phyloP scores from a whole-genome alignment of 2,888 invertebrate genomes.

The Drosophila acutilabella region DNA sequence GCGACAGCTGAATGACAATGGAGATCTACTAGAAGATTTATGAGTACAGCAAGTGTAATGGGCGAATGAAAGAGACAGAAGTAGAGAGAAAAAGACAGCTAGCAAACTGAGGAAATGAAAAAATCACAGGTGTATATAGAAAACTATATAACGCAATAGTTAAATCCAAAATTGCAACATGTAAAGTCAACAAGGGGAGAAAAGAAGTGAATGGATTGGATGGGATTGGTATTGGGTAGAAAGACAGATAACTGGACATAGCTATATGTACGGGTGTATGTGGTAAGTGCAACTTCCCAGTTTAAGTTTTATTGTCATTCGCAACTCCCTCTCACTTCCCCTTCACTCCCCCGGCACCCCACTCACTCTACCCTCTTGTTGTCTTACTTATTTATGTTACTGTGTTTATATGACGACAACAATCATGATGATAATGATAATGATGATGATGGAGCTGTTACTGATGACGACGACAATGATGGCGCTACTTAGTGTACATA shows the following conservation, averaged over 20 bases:
- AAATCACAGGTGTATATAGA: constrained; percentile 52
- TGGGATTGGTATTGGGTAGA: not conserved
- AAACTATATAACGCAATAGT: constrained; percentile 51
- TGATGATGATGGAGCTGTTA: constrained; percentile 3
- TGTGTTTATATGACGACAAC: constrained; percentile 50
- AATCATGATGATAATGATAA: constrained; percentile 1
- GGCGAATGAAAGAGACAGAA: not conserved
- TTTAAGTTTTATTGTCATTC: constrained; percentile 5
- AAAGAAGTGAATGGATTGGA: not conserved
- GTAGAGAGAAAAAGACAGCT: not conserved
- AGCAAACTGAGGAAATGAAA: constrained; percentile 12
- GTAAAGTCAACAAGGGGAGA: constrained; percentile 7
- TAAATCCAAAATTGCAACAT: constrained; percentile 38
- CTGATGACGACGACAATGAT: constrained; percentile 32
- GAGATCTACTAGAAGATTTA: constrained; percentile 34
- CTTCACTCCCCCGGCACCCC: no score
- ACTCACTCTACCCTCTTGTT: not conserved
- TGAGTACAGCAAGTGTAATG: not conserved
- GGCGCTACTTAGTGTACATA: constrained; percentile 60
- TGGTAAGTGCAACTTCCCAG: constrained; percentile 36
- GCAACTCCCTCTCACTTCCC: not conserved
- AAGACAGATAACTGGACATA: constrained; percentile 1
- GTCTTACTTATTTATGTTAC: constrained; percentile 68
- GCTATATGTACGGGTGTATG: not conserved
- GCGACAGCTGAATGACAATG: constrained; percentile 40